phyloP scores from a whole-genome alignment of 1,140 invertebrate genomes.

The Spodoptera litura region DNA sequence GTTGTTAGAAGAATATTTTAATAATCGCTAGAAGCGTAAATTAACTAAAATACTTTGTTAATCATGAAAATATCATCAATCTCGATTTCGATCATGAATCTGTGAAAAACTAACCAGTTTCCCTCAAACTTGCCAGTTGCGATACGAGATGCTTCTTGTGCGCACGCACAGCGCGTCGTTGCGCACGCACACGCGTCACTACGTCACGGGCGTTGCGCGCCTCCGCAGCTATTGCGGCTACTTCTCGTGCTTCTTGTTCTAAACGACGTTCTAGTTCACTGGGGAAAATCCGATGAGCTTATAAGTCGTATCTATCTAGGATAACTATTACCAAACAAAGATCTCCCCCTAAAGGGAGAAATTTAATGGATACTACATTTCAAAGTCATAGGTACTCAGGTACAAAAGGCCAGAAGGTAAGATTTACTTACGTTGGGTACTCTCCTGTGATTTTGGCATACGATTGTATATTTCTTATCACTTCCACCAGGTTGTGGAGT shows the following conservation, averaged over 20 bases:
- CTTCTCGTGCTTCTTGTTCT: conserved; percentile 74
- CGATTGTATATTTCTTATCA: conserved; percentile 81
- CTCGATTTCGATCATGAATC: neutral
- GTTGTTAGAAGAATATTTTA: no score
- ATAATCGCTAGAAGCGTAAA: no score
- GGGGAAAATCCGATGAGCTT: neutral
- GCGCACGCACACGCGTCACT: conserved; percentile 62
- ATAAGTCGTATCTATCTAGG: neutral
- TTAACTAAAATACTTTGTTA: neutral
- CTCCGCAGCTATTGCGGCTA: conserved; percentile 73
- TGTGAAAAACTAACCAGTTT: conserved; percentile 62
- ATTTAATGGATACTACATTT: no score
- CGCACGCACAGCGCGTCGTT: conserved; percentile 65
- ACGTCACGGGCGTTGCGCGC: conserved; percentile 71
- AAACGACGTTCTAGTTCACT: conserved; percentile 74
- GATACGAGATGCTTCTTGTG: conserved; percentile 61
- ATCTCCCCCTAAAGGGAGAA: no score
- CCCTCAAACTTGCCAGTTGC: conserved; percentile 65
- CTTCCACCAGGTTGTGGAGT: conserved; percentile 77
- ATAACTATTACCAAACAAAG: neutral
- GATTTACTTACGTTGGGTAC: conserved; percentile 69
- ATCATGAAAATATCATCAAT: neutral
- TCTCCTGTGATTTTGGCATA: conserved; percentile 78
- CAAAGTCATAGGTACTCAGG: no score
- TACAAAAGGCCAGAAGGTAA: neutral